Base-by-base conservation (phyloP, 2,113 vertebrate species). In the Scortum barcoo region DNA sequence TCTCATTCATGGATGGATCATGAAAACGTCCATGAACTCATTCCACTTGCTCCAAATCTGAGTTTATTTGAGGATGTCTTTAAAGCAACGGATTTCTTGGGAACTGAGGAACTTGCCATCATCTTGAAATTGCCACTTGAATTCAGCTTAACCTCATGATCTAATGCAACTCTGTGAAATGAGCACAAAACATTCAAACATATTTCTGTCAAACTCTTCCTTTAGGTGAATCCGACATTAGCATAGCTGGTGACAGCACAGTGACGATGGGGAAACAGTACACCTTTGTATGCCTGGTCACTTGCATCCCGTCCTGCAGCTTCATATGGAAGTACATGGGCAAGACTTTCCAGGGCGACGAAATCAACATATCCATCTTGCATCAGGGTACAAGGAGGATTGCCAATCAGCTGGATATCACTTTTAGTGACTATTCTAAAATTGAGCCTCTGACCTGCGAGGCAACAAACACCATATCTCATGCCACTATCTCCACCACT, bases 291-390 rank as follows among this genome's bases (percentile, higher is more conserved):
- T 92, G 89, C 76, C 26, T 17, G 3, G 76, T 63, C 4, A 6
- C 14, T 1, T 92, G 91, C 72, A 42, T 13, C 0, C 91, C 91
- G 1, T 28, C 60, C 66, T 91, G 87, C 61, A 68, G 1, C 11
- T 83, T 82, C 33, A 81, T 19, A 19, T 92, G 91, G 89, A 48
- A 26, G 24, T 63, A 86, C 66, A 70, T 82, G 68, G 88, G 84
- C 16, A 72, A 70, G 50, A 72, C 42, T 11, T 82, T 36, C 28
- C 0, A 12, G n/a, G 89, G 89, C 0, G 57, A 87, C 54, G 22
- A 67, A 24, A 16, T 80, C 17, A 11, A 72, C 33, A 3, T 77
- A 3, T 53, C 77, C 7, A 56, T 84, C 48, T 17, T 73, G 10
- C 33, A 60, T 24, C 28, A 84, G 56, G 86, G 67, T 22, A 2